A percentile compares a stretch with the other conserved stretches of the same genome.
These are phyloP conservation scores for Enteromius afrohamiltoni DNA, from an alignment of 2,797 vertebrate species.

Conservation along the genomic window DNA sequence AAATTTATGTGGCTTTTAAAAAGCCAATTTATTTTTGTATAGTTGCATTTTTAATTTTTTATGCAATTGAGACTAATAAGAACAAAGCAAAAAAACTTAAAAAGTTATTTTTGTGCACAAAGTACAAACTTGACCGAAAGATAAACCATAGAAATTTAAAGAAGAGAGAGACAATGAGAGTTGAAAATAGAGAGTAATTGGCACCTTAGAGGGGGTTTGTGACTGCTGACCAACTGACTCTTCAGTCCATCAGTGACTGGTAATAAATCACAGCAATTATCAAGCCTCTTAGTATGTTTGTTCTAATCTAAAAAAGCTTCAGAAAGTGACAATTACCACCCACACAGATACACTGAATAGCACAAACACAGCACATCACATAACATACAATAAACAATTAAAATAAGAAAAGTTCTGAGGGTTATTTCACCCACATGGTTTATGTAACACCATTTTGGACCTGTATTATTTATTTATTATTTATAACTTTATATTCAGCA, in stretches of 20 bases:
- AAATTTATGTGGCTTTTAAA: neutral
- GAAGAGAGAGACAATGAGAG: constrained; percentile 13
- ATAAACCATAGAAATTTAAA: neutral
- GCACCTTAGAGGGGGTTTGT: constrained; percentile 51
- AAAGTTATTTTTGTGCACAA: neutral
- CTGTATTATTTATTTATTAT: neutral
- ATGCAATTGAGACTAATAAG: constrained; percentile 60
- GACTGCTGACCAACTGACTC: constrained; percentile 71
- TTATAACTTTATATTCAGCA: neutral
- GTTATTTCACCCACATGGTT: neutral
- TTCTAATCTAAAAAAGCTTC: constrained; percentile 71
- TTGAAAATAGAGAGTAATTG: constrained; percentile 29
- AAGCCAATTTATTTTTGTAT: neutral
- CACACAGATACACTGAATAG: constrained; percentile 61
- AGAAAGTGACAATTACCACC: constrained; percentile 74
- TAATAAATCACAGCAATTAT: constrained; percentile 76
- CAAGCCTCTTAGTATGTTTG: constrained; percentile 72
- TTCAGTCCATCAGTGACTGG: constrained; percentile 67
- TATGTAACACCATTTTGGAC: neutral
- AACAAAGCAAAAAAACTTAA: constrained; percentile 34
- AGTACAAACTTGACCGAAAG: neutral
- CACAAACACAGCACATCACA: neutral
- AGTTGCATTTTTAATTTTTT: neutral
- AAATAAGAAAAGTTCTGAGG: neutral
- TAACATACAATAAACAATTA: neutral